Base-by-base conservation (phyloP, 2,797 vertebrate species). In the Lepus townsendii region DNA sequence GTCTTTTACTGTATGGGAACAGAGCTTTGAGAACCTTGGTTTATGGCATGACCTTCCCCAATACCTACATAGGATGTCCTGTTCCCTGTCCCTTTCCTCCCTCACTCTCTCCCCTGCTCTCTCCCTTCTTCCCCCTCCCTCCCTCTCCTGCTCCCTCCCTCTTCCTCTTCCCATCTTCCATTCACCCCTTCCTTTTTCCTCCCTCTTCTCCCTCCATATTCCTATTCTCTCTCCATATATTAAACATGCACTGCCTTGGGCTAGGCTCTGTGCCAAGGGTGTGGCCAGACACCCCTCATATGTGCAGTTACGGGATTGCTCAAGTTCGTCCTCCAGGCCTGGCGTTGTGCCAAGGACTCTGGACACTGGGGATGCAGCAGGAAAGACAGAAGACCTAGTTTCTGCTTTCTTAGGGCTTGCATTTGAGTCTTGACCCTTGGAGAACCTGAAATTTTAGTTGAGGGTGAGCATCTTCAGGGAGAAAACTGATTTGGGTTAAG, bases 151-250 rank as follows among this genome's bases (percentile, higher is more conserved):
- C 6, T 5, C 13, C 17, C 4, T 14, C 32, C 16, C 10, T 26
- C 65, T 14, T 10, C 9, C 3, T 19, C 22, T 3, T 42, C 47
- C 0, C 14, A 3, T 19, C 4, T 9, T 52, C 1, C 2, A 3
- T 26, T 0, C 2, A 2, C 24, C 5, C 7, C 9, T n/a, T 17
- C 7, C n/a, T 13, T 0, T 9, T 10, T 11, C 0, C 11, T 7
- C 2, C 27, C 17, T 5, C 17, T 27, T 2, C 9, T 3, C 0
- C 8, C 20, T 35, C 0, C 10, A 0, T 17, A 1, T 47, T 26
- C 57, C 22, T 19, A 66, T 93, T 75, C 78, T 96, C 96, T 73
- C 72, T 92, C 32, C 69, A 66, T 79, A 50, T 96, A 35, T 92
- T 85, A 87, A 97, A 94, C 94, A n/a, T 93, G 89, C 54, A 83